Percentiles rank a stretch among this genome's conserved stretches.
Evolutionary conservation across 2,888 invertebrate genomes (phyloP).

Genomic region (Lagria hirta): DNA sequence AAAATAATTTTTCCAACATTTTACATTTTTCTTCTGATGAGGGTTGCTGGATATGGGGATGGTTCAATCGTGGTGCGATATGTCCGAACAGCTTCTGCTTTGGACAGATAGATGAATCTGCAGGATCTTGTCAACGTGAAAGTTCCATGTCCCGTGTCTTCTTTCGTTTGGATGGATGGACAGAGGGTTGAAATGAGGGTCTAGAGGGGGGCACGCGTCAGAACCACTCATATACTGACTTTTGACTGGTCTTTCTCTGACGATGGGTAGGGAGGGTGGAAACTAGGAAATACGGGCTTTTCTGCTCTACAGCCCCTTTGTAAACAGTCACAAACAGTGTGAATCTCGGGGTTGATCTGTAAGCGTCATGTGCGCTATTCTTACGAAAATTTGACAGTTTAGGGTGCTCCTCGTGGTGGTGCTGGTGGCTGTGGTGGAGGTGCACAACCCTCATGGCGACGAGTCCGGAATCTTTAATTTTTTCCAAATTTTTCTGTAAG

Average conservation of each 20-base stretch:
- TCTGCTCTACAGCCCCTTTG: slow-evolving; percentile 35
- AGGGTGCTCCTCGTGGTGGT: no score
- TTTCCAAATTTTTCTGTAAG: no score
- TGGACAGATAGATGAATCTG: slow-evolving; percentile 42
- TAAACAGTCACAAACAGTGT: slow-evolving; percentile 48
- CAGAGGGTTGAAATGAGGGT: slow-evolving; percentile 26
- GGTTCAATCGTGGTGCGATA: slow-evolving; percentile 27
- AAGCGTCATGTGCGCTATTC: slow-evolving; percentile 30
- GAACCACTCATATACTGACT: slow-evolving; percentile 47
- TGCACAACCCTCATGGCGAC: no score
- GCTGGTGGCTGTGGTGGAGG: no score
- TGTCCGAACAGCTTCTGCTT: slow-evolving; percentile 37
- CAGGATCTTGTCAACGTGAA: slow-evolving; percentile 36
- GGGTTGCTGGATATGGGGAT: slow-evolving; percentile 10
- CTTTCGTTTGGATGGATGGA: slow-evolving; percentile 13
- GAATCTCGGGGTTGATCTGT: slow-evolving; percentile 37
- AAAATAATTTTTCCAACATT: neutral
- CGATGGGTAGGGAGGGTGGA: slow-evolving; percentile 37
- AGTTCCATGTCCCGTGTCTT: slow-evolving; percentile 23
- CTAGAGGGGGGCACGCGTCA: slow-evolving; percentile 40
- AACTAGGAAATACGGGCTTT: slow-evolving; percentile 23
- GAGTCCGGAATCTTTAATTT: no score
- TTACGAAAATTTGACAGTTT: no score
- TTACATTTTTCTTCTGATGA: slow-evolving; percentile 2
- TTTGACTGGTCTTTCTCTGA: slow-evolving; percentile 39